Percentiles rank a stretch among this genome's conserved stretches.
phyloP scores from a whole-genome alignment of 2,113 vertebrate genomes.

The Silurus asotus region DNA sequence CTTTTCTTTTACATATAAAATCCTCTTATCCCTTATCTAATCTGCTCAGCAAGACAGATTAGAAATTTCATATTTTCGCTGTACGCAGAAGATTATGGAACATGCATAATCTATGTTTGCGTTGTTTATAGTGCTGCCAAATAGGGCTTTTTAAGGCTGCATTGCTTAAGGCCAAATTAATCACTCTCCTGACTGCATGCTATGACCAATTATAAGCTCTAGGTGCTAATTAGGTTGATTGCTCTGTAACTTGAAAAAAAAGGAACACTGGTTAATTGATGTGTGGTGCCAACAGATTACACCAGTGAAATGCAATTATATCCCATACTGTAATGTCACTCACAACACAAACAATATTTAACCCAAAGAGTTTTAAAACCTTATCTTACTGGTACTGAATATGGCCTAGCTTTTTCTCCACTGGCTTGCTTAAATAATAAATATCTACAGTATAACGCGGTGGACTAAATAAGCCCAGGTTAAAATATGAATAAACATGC shows the following conservation, averaged over 20 bases:
- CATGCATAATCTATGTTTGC: background rate
- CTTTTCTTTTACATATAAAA: slow-evolving; percentile 2
- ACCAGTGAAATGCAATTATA: slow-evolving; percentile 7
- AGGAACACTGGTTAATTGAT: background rate
- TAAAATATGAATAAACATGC: background rate
- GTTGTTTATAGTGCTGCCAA: slow-evolving; percentile 5
- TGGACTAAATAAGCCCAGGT: background rate
- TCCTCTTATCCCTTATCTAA: slow-evolving; percentile 10
- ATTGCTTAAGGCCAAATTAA: slow-evolving; percentile 1
- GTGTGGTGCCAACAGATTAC: background rate
- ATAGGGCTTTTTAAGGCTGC: background rate
- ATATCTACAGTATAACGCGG: background rate
- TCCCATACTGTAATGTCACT: slow-evolving; percentile 15
- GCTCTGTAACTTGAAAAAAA: background rate
- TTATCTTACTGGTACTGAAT: background rate
- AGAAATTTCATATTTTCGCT: background rate
- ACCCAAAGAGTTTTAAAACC: background rate
- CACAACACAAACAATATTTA: background rate
- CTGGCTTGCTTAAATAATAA: background rate
- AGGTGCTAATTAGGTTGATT: slow-evolving; percentile 33
- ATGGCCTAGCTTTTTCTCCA: background rate
- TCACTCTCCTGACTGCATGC: slow-evolving; percentile 4
- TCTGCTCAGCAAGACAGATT: background rate
- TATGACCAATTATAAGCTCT: slow-evolving; percentile 2
- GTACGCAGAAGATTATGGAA: background rate